These are phyloP conservation scores for Crocidura indochinensis DNA, from an alignment of 2,797 vertebrate genomes.

Conservation along the genomic window DNA sequence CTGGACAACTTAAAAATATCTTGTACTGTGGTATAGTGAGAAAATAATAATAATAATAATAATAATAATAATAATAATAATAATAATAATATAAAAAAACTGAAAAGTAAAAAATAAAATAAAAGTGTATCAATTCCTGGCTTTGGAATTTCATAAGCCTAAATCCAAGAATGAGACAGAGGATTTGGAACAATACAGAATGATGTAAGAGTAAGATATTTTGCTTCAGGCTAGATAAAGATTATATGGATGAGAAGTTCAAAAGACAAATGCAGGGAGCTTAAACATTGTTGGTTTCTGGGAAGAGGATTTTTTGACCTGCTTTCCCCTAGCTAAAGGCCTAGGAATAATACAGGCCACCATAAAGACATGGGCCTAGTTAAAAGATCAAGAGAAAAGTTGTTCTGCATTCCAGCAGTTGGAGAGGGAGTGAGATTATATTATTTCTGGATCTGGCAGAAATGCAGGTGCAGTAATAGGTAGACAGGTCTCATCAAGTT, in stretches of 20 bases:
- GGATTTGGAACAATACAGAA: neutral
- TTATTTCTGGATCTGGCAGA: neutral
- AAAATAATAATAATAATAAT: too few relatives aligned
- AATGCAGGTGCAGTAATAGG: neutral
- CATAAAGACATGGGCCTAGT: neutral
- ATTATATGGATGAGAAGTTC: conserved; percentile 45
- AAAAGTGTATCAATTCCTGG: neutral
- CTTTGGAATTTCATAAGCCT: conserved; percentile 56
- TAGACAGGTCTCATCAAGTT: neutral
- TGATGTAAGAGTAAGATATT: conserved; percentile 17
- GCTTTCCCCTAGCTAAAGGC: neutral
- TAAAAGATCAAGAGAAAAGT: neutral
- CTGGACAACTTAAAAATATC: neutral
- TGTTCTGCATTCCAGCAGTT: neutral
- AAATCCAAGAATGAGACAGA: conserved; percentile 27
- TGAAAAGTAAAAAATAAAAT: conserved; percentile 4
- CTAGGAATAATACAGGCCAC: neutral
- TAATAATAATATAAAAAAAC: too few relatives aligned
- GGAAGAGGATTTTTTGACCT: neutral
- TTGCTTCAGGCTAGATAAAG: neutral
- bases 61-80: too few relatives aligned
- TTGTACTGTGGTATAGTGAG: neutral
- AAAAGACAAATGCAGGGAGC: conserved; percentile 35
- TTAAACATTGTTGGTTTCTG: conserved; percentile 37
- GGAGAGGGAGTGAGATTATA: neutral